Conservation (phyloP, 2,888 invertebrate species). For the Pyrrhosoma nymphula region DNA sequence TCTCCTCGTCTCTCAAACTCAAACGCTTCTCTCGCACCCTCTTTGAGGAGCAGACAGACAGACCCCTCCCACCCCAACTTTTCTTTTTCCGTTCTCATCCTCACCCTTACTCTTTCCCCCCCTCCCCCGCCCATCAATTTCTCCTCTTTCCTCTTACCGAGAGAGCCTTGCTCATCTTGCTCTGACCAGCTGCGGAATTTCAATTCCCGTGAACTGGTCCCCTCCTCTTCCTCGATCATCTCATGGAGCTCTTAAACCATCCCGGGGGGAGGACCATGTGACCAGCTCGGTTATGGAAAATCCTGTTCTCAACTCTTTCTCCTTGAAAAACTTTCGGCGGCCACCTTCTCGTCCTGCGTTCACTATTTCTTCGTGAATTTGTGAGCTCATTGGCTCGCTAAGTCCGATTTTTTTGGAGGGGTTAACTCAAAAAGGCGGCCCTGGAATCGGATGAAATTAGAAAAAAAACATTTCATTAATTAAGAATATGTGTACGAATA, state of each 20-base stretch:
- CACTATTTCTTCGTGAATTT: too few relatives aligned
- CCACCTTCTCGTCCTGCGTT: too few relatives aligned
- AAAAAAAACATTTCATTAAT: too few relatives aligned
- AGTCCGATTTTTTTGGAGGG: too few relatives aligned
- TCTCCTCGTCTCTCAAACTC: neutral
- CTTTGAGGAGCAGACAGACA: too few relatives aligned
- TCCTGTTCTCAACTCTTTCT: neutral
- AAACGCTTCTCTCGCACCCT: too few relatives aligned
- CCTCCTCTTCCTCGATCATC: neutral
- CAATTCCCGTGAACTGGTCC: neutral
- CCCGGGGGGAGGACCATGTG: neutral
- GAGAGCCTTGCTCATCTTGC: neutral
- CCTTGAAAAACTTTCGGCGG: too few relatives aligned
- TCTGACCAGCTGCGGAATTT: neutral
- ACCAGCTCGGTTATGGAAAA: neutral
- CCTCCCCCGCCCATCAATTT: neutral
- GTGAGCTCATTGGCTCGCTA: too few relatives aligned
- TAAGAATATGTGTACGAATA: too few relatives aligned
- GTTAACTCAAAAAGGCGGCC: too few relatives aligned
- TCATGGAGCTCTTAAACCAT: neutral
- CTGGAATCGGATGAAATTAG: too few relatives aligned
- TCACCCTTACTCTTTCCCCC: neutral
- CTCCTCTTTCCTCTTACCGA: neutral
- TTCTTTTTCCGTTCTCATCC: neutral
- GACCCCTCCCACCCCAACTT: too few relatives aligned